A percentile compares a stretch with the other conserved stretches of the same genome.
phyloP scores from a whole-genome alignment of 2,113 vertebrate species.

The Thamnophis sirtalis region DNA sequence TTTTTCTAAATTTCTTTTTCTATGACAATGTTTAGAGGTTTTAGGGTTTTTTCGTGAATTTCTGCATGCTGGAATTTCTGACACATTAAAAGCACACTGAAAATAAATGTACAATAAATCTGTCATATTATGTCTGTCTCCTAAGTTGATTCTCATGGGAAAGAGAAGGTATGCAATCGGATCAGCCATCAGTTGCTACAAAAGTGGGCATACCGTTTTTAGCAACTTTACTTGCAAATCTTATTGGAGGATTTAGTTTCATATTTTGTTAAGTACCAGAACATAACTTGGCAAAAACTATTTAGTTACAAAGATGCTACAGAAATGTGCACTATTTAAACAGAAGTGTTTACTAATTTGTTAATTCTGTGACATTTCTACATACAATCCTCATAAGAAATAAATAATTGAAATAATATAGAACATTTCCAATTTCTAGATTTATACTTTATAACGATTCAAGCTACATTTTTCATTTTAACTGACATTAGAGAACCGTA shows the following conservation, averaged over 20 bases:
- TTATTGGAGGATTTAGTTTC: neutral
- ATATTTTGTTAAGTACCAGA: slow-evolving; percentile 27
- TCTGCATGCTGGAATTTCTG: slow-evolving; percentile 46
- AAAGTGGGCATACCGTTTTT: slow-evolving; percentile 15
- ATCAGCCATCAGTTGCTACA: slow-evolving; percentile 49
- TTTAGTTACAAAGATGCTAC: neutral
- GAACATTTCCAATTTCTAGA: slow-evolving; percentile 26
- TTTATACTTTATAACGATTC: slow-evolving; percentile 27
- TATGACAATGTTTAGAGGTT: neutral
- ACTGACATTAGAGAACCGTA: slow-evolving; percentile 37
- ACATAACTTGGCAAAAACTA: neutral
- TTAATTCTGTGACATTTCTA: slow-evolving; percentile 30
- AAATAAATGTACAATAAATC: slow-evolving; percentile 32
- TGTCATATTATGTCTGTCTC: slow-evolving; percentile 29
- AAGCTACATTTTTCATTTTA: slow-evolving; percentile 15
- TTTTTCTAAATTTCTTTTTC: slow-evolving; percentile 26
- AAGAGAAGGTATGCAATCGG: slow-evolving; percentile 28
- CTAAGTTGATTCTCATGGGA: slow-evolving; percentile 12
- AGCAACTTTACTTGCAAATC: slow-evolving; percentile 18
- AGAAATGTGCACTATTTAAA: slow-evolving; percentile 13
- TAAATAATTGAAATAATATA: slow-evolving; percentile 24
- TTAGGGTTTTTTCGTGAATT: neutral
- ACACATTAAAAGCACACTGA: slow-evolving; percentile 31
- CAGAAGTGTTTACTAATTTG: neutral
- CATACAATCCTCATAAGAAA: slow-evolving; percentile 33